Evolutionary conservation across 1,140 invertebrate genomes (phyloP), one percentile per base, ranked within the genome.

Genomic region (Tetranychus cinnabarinus): DNA sequence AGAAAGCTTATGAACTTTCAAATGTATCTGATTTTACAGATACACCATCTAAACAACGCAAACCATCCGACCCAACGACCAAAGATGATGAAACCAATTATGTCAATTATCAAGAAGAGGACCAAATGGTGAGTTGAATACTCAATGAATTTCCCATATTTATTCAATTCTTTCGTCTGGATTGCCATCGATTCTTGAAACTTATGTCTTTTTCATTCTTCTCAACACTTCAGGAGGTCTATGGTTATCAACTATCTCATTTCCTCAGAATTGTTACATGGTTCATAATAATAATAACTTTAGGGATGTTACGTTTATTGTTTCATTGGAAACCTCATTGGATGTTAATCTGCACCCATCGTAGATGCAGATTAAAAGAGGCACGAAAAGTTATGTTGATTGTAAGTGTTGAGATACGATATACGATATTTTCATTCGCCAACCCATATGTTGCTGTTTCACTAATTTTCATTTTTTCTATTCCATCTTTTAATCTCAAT

Each of bases 281-380:
- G 75, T 58, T 80, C 0, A 72, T 77, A 5, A 81, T 82, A 59
- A 65, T 82, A 2, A 56, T 86, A 10, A 83, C 82, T 10, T 72
- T 77, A 23, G 88, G 88, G 36, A 68, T 85, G 7, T 72, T 90
- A 6, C 77, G 84, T 37, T 74, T 93, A 42, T 69, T 91, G 47
- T 83, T 88, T 70, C 84, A 90, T 70, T 93, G 88, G 88, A 83
- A 81, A 72, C 86, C 87, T 1, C 81, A 80, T 58, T 79, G 84
- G 72, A 76, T 82, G 66, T 74, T 92, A 31, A 81, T 83, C 61
- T 76, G 80, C 2, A 88, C 84, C 1, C 82, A 85, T 67, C 71
- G 70, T 34, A 74, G 74, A 64, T 88, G 84, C 68, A 70, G 78
- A 46, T 75, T 92, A 39, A 74, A 76, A 52, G 68, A 75, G n/a